Conservation (phyloP, 1,140 invertebrate genomes). For the Megalopta genalis region DNA sequence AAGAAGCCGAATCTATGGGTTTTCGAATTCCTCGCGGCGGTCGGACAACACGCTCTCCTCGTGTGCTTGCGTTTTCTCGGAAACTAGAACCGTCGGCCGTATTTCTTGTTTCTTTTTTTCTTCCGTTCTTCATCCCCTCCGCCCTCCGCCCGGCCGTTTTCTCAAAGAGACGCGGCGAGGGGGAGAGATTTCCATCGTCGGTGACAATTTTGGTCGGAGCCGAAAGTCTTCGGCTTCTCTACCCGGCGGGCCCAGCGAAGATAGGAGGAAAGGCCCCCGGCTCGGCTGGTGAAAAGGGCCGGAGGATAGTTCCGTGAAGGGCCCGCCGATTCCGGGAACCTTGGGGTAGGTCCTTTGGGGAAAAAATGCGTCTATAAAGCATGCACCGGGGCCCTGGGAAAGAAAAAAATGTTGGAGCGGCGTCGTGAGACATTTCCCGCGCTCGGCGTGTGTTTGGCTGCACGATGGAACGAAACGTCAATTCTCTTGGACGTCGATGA, state of each 20-base stretch:
- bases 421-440: conserved; percentile 48
- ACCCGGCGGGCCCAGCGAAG: not conserved
- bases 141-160: not conserved
- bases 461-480: no score
- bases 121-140: not conserved
- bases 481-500: no score
- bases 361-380: conserved; percentile 68
- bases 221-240: conserved; percentile 25
- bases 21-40: conserved; percentile 9
- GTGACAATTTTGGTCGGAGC: conserved; percentile 20
- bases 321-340: conserved; percentile 69
- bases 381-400: conserved; percentile 56
- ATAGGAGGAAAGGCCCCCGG: conserved; percentile 3
- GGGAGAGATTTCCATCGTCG: conserved; percentile 23
- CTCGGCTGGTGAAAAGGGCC: no score
- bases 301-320: conserved; percentile 14
- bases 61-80: not conserved
- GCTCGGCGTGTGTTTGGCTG: no score
- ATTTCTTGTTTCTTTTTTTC: not conserved
- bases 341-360: conserved; percentile 71
- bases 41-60: conserved; percentile 22
- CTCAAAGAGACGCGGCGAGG: not conserved
- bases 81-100: not conserved
- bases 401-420: conserved; percentile 44
- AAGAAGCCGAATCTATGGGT: not conserved